These are phyloP conservation scores for Epinotia nisella DNA, from an alignment of 2,888 invertebrate species.

Conservation along the genomic window DNA sequence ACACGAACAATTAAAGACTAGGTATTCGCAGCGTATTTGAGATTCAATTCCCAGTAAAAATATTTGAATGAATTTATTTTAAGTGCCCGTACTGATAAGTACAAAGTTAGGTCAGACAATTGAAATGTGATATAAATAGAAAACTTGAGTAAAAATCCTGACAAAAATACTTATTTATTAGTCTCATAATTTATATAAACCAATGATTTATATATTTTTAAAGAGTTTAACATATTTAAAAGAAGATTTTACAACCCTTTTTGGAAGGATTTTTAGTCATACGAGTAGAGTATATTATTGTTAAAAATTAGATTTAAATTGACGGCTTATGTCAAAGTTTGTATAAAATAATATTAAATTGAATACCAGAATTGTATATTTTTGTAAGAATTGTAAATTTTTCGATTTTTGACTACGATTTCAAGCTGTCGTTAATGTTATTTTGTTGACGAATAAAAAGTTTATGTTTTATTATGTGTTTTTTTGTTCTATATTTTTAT, in stretches of 20 bases:
- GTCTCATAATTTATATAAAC: too few species aligned
- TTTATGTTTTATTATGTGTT: not conserved
- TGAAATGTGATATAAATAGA: constrained; percentile 32
- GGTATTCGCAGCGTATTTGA: not conserved
- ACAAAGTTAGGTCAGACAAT: constrained; percentile 21
- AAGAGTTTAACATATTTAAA: too few species aligned
- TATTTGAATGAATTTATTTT: constrained; percentile 3
- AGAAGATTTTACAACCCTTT: not conserved
- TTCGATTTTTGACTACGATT: not conserved
- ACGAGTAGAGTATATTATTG: constrained; percentile 9
- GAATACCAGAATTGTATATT: constrained; percentile 11
- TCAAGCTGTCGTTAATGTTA: constrained; percentile 16
- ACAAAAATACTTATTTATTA: constrained; percentile 1
- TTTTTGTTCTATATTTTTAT: not conserved
- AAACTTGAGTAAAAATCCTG: constrained; percentile 11
- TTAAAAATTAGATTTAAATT: constrained; percentile 17
- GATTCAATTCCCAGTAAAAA: constrained; percentile 3
- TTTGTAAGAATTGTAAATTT: constrained; percentile 6
- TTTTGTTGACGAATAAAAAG: constrained; percentile 31
- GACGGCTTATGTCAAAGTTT: not conserved
- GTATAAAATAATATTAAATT: not conserved
- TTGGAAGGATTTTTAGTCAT: constrained; percentile 26
- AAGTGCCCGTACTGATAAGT: constrained; percentile 25
- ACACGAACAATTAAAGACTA: not conserved
- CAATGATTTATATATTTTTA: not conserved